Conservation (phyloP, 2,888 invertebrate species). For the Sinopyrophorus schimmeli region DNA sequence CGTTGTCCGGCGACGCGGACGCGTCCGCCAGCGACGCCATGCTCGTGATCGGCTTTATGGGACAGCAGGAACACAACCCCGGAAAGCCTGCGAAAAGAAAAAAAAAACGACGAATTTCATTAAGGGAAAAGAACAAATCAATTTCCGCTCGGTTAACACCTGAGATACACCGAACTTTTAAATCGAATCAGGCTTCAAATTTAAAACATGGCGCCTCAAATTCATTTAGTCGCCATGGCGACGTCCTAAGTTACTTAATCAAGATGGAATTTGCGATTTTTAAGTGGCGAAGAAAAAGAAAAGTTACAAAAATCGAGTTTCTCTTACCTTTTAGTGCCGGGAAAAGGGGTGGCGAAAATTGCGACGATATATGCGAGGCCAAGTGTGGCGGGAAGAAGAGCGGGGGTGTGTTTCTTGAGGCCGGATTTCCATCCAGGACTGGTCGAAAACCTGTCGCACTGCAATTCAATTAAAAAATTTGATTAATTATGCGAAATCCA, state of each 20-base stretch:
- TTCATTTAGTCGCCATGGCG: too few species aligned
- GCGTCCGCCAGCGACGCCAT: slow-evolving; percentile 38
- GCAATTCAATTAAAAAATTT: slow-evolving; percentile 51
- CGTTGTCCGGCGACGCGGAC: slow-evolving; percentile 52
- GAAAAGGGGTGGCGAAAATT: slow-evolving; percentile 81
- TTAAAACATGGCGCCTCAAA: too few species aligned
- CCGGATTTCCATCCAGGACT: slow-evolving; percentile 60
- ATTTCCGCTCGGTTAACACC: too few species aligned
- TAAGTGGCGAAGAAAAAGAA: too few species aligned
- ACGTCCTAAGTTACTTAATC: too few species aligned
- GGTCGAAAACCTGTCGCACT: slow-evolving; percentile 65
- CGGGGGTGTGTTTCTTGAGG: slow-evolving; percentile 65
- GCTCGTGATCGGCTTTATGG: slow-evolving; percentile 63
- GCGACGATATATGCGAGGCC: slow-evolving; percentile 70
- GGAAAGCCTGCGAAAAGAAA: too few species aligned
- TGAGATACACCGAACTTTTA: too few species aligned
- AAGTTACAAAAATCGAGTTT: too few species aligned
- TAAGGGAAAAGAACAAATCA: not conserved
- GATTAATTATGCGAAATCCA: too few species aligned
- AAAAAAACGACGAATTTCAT: too few species aligned
- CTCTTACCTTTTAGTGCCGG: slow-evolving; percentile 78
- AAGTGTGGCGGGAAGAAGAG: slow-evolving; percentile 84
- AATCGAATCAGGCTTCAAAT: too few species aligned
- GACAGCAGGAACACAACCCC: slow-evolving; percentile 79
- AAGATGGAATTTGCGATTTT: too few species aligned